Percentiles rank a stretch among this genome's conserved stretches.
Evolutionary conservation across 2,888 invertebrate genomes (phyloP).

Genomic region (Augiades crinisus): DNA sequence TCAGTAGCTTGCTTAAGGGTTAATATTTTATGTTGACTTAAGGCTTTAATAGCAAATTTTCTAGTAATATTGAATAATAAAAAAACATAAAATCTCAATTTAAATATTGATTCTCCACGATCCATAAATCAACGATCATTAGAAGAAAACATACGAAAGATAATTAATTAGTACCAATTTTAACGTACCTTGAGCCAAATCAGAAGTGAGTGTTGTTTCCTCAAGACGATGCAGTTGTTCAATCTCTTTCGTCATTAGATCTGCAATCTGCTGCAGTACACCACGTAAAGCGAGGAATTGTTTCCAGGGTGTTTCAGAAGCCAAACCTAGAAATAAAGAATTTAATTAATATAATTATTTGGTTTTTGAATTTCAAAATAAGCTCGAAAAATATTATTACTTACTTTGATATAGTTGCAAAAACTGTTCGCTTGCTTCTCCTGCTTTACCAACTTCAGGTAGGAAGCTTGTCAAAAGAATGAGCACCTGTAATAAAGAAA

Average conservation of each 20-base stretch:
- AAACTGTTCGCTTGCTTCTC: conserved; percentile 96
- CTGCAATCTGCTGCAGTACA: conserved; percentile 91
- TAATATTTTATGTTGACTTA: no score
- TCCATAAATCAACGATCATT: no score
- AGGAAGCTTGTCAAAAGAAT: conserved; percentile 94
- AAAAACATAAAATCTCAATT: no score
- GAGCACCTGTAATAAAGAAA: conserved; percentile 81
- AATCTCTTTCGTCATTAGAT: conserved; percentile 93
- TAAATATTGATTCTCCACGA: no score
- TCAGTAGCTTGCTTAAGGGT: no score
- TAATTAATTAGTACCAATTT: no score
- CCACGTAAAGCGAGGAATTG: conserved; percentile 95
- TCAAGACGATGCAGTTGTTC: conserved; percentile 93
- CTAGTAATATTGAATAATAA: no score
- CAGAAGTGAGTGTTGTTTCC: conserved; percentile 95
- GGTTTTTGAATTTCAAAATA: not conserved
- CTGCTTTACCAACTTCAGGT: conserved; percentile 91
- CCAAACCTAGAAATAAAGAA: conserved; percentile 71
- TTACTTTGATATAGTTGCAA: conserved; percentile 90
- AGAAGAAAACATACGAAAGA: no score
- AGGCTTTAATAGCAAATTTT: no score
- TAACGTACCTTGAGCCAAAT: conserved; percentile 94
- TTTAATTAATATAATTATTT: not conserved
- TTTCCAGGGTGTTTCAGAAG: conserved; percentile 94
- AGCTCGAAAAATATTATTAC: conserved; percentile 30